These are phyloP conservation scores for Vanessa tameamea DNA, from an alignment of 1,140 invertebrate genomes.

Conservation along the genomic window DNA sequence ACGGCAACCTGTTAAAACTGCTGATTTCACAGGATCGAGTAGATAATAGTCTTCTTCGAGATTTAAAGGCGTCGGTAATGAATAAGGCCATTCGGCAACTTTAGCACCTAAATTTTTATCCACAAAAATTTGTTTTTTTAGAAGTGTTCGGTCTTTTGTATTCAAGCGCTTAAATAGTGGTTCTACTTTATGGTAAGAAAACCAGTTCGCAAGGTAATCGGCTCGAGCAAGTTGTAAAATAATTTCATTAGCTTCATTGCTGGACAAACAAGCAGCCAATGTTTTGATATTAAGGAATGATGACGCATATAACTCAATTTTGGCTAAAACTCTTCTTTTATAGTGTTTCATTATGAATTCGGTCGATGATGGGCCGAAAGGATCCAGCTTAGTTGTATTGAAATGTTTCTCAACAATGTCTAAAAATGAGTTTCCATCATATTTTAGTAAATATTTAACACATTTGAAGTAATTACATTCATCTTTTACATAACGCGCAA, in stretches of 20 bases:
- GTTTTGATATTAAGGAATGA: constrained; percentile 49
- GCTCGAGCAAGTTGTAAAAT: constrained; percentile 49
- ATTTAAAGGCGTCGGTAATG: constrained; percentile 27
- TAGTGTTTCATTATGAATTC: constrained; percentile 50
- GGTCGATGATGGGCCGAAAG: constrained; percentile 44
- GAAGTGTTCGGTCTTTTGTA: constrained; percentile 41
- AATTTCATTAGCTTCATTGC: constrained; percentile 49
- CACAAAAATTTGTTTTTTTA: constrained; percentile 56
- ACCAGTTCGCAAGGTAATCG: constrained; percentile 48
- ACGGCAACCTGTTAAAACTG: background rate
- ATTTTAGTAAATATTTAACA: constrained; percentile 52
- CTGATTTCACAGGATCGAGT: constrained; percentile 38
- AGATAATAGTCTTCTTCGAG: constrained; percentile 32
- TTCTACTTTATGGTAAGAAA: constrained; percentile 56
- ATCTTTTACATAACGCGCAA: constrained; percentile 38
- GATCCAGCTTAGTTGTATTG: constrained; percentile 30
- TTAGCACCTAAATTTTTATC: constrained; percentile 46
- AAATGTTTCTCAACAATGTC: constrained; percentile 57
- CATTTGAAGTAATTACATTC: constrained; percentile 48
- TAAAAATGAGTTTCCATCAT: constrained; percentile 49
- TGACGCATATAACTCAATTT: constrained; percentile 54
- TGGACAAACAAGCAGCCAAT: constrained; percentile 44
- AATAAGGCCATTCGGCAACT: constrained; percentile 50
- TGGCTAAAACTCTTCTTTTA: constrained; percentile 45
- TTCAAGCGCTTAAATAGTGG: constrained; percentile 53